phyloP scores from a whole-genome alignment of 1,140 invertebrate genomes.

The Drosophila ogumai region DNA sequence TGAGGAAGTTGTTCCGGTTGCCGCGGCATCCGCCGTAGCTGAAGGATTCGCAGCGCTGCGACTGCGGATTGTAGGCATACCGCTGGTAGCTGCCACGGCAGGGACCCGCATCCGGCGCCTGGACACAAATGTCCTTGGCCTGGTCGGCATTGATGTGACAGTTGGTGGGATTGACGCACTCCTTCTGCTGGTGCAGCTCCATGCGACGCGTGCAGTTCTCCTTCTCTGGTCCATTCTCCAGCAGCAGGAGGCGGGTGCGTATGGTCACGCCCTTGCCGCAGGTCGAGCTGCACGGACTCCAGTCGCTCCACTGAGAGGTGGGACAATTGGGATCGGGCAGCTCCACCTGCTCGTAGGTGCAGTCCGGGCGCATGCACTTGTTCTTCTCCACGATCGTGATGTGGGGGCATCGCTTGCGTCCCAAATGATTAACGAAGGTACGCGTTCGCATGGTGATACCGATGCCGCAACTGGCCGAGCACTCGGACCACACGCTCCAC shows the following conservation, averaged over 20 bases:
- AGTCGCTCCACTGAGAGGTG: constrained; percentile 90
- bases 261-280: constrained; percentile 90
- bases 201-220: constrained; percentile 87
- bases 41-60: constrained; percentile 92
- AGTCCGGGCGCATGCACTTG: constrained; percentile 90
- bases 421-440: constrained; percentile 90
- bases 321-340: constrained; percentile 87
- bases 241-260: constrained; percentile 89
- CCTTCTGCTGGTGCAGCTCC: constrained; percentile 88
- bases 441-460: constrained; percentile 91
- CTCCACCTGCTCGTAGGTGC: constrained; percentile 86
- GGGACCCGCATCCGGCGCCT: constrained; percentile 90
- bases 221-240: constrained; percentile 86
- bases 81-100: constrained; percentile 93
- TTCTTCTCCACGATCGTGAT: constrained; percentile 89
- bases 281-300: constrained; percentile 89
- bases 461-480: constrained; percentile 92
- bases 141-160: constrained; percentile 90
- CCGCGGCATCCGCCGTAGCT: constrained; percentile 95
- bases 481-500: constrained; percentile 93
- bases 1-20: constrained; percentile 95
- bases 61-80: constrained; percentile 92
- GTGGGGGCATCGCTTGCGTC: constrained; percentile 91
- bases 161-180: constrained; percentile 88
- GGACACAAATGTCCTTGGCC: constrained; percentile 93